Evolutionary conservation across 2,113 vertebrate species (phyloP).

Genomic region (Mus spicilegus): DNA sequence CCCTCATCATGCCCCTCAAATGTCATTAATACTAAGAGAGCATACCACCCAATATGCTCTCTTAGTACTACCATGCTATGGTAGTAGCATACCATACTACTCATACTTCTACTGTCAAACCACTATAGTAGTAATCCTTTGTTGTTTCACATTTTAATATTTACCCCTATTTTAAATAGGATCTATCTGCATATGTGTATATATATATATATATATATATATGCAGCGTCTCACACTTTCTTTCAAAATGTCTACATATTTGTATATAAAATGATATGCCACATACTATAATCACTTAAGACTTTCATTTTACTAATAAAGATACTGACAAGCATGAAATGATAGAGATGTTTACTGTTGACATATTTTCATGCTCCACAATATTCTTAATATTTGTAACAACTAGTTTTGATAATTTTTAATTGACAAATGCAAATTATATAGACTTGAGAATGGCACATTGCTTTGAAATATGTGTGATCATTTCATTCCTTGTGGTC

Average conservation of each 20-base stretch:
- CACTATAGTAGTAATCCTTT: background rate
- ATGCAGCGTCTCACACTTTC: background rate
- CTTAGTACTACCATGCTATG: too few relatives aligned
- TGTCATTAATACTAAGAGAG: background rate
- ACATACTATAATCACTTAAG: background rate
- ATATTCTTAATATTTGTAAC: background rate
- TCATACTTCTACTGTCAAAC: background rate
- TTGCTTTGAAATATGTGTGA: background rate
- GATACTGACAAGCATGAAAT: background rate
- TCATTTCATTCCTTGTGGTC: background rate
- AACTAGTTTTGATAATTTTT: background rate
- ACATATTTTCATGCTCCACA: background rate
- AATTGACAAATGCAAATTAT: background rate
- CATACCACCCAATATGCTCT: background rate
- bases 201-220: background rate
- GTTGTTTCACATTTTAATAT: background rate
- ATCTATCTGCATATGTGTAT: background rate
- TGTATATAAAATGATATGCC: background rate
- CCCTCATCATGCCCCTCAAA: background rate
- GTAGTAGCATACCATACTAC: too few relatives aligned
- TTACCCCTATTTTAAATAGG: background rate
- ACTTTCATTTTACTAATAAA: background rate
- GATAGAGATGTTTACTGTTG: background rate
- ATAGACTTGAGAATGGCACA: background rate
- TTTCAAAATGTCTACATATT: constrained; percentile 1